Evolutionary conservation across 2,113 vertebrate genomes (phyloP), one percentile per base, ranked within the genome.

Genomic region (Brienomyrus brachyistius): DNA sequence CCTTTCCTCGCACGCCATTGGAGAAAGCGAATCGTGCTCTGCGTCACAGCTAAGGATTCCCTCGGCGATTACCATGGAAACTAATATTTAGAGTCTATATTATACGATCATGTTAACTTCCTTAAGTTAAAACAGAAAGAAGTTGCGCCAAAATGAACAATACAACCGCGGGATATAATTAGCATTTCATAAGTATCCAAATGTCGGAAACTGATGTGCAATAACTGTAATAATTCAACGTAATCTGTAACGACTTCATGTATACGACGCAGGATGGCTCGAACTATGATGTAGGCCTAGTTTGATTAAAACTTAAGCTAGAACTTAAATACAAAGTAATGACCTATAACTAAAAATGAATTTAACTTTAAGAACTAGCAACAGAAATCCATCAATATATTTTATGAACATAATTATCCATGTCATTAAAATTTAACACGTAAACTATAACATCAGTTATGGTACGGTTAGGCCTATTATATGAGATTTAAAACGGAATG

Each of bases 1-100:
- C 91, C 87, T 43, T 82, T 19, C 31, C 90, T 21, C 27, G 48
- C 66, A 54, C 47, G 91, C 91, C 90, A 96, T 95, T 96, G 96
- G 96, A 88, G 62, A 51, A 70, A 77, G 84, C 50, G 10, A n/a
- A 3, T 0, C 85, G 90, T 51, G 74, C 3, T 88, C 13, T 86
- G 89, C 91, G 88, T 92, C 90, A 91, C 85, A 27, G 4, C 77
- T 5, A 89, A 88, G 91, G 91, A 89, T 92, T 91, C 92, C 91
- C 91, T 92, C 50, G 15, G 4, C 89, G 0, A 40, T 13, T n/a
- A 51, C 35, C 52, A 21, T 62, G 77, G 89, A 85, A 90, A 90
- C 89, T 4, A 87, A 48, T 21, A 13, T 66, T 52, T 62, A 70
- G 35, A 77, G 21, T 27, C 51, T 48, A 50, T 62, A 40, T 51